These are phyloP conservation scores for Dermolepida albohirtum DNA, from an alignment of 2,888 invertebrate species.

Conservation along the genomic window DNA sequence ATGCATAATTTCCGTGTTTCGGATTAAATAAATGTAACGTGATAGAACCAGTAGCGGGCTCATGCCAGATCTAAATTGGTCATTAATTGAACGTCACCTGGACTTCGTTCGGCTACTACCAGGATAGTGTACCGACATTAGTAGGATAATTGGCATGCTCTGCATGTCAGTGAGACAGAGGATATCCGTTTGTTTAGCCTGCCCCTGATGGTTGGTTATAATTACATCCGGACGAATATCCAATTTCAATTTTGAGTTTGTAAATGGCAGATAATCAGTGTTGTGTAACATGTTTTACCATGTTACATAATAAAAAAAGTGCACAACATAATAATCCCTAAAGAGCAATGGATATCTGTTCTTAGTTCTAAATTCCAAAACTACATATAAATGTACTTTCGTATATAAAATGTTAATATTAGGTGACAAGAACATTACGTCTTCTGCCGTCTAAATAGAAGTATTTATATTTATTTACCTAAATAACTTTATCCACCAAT, in stretches of 20 bases:
- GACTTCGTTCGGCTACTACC: conserved; percentile 19
- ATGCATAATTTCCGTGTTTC: conserved; percentile 14
- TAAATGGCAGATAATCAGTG: conserved; percentile 6
- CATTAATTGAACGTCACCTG: conserved; percentile 29
- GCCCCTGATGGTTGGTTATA: conserved; percentile 17
- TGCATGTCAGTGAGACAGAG: conserved; percentile 28
- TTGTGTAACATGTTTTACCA: conserved; percentile 9
- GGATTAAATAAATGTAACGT: conserved; percentile 11
- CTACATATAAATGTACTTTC: too few species aligned
- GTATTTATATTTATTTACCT: too few species aligned
- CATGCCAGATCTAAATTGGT: conserved; percentile 19
- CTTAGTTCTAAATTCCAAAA: too few species aligned
- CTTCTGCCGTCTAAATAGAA: too few species aligned
- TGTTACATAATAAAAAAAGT: background rate
- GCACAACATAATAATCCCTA: background rate
- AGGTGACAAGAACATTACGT: too few species aligned
- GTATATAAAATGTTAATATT: too few species aligned
- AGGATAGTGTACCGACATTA: conserved; percentile 7
- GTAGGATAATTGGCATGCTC: conserved; percentile 26
- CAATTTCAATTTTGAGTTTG: conserved; percentile 15
- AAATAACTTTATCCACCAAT: too few species aligned
- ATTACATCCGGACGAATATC: conserved; percentile 27
- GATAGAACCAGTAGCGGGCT: background rate
- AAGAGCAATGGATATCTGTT: too few species aligned
- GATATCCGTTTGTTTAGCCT: conserved; percentile 22